Evolutionary conservation across 30 jellyfish, hydroid and myxozoan species (phyloP), one percentile per base, ranked within the genome.

Genomic region (Chrysaora quinquecirrha): DNA sequence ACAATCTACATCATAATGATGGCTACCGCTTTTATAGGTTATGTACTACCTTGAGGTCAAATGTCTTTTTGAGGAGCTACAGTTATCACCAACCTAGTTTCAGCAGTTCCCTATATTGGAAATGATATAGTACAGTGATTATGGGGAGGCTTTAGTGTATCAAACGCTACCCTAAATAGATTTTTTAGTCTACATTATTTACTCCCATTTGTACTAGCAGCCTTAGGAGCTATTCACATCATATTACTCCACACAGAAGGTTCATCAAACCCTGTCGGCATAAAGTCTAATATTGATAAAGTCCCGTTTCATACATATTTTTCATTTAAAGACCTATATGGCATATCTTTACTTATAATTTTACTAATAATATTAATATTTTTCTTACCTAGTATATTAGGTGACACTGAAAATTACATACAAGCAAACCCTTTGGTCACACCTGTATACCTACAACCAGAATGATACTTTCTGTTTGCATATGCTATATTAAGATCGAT

Each of bases 81-180:
- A n/a, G n/a, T n/a, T n/a, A 83, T 83, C 30, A 83, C 94, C 30
- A 83, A 83, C 23, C 32, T 83, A 0, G 73, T 83, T 9, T 83
- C 94, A 0, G 94, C 94, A 0, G 22, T 83, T 0, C 94, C 94
- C 0, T 83, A 69, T 73, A 2, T 83, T 1, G 94, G 94, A 0
- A 54, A 83, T 0, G 87, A 71, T 27, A 25, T 83, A 0, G 94
- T 83, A 0, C 88, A 83, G 49, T 83, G 94, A 43, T 0, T 83
- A 28, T 83, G 94, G n/a, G 94, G 94, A 1, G 94, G 94, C 1
- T 83, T 69, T 22, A 58, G 87, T 33, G 81, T 83, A 0, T 31
- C 77, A 0, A 72, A 72, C 33, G 80, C 94, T 16, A 83, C 94
- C 66, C 46, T 83, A 12, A 83, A 54, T 3, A 50, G 94, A 31